Evolutionary conservation across 2,797 vertebrate genomes (phyloP).

Genomic region (Mormyrops boulengeri): DNA sequence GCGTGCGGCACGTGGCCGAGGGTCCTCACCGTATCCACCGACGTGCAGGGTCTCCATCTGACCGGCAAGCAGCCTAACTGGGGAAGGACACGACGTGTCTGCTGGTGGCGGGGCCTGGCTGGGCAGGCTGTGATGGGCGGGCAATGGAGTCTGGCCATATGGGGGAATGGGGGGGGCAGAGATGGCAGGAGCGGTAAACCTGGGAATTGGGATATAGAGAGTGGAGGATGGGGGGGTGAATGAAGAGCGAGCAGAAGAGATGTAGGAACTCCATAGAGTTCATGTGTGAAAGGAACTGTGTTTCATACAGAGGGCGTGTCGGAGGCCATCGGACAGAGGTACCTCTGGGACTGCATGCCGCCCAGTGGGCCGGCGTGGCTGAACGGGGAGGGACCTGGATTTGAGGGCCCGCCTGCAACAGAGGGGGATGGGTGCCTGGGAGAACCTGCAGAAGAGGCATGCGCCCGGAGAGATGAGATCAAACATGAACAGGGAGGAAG

Average conservation of each 20-base stretch:
- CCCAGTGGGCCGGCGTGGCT: conserved; percentile 68
- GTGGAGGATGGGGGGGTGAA: not conserved
- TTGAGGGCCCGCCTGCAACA: conserved; percentile 52
- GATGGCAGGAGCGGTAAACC: conserved; percentile 59
- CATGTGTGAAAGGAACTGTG: not conserved
- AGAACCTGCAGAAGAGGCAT: conserved; percentile 44
- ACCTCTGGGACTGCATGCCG: conserved; percentile 73
- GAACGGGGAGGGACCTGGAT: conserved; percentile 58
- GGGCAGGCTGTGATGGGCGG: conserved; percentile 57
- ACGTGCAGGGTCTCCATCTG: conserved; percentile 81
- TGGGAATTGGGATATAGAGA: conserved; percentile 35
- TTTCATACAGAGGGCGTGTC: not conserved
- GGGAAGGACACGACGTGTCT: conserved; percentile 53
- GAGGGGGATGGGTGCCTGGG: conserved; percentile 53
- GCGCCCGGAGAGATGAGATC: not conserved
- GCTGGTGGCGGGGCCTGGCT: conserved; percentile 52
- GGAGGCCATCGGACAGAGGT: conserved; percentile 9
- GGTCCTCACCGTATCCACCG: conserved; percentile 68
- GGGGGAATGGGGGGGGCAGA: conserved; percentile 40
- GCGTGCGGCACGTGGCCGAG: not conserved
- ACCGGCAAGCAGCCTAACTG: conserved; percentile 68
- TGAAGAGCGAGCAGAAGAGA: not conserved
- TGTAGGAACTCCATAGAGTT: conserved; percentile 23
- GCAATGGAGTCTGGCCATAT: conserved; percentile 57
- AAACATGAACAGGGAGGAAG: not conserved